A percentile compares a stretch with the other conserved stretches of the same genome.
phyloP scores from a whole-genome alignment of 2,888 invertebrate genomes.

The Hyposoter didymator region DNA sequence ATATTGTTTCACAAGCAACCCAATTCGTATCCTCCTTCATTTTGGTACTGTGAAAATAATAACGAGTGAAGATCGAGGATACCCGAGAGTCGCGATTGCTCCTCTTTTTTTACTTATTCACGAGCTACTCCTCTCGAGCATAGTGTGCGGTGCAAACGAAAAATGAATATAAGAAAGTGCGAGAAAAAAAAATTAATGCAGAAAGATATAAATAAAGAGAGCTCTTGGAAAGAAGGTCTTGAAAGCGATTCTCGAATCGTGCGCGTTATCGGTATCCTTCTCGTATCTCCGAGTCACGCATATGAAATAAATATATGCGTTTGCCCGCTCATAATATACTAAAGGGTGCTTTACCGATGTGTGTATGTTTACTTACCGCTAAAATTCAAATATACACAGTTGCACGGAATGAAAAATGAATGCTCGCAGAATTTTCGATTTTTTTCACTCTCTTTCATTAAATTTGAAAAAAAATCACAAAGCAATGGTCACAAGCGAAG shows the following conservation, averaged over 20 bases:
- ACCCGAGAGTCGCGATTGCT: constrained; percentile 48
- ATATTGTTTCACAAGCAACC: constrained; percentile 22
- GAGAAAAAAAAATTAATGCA: constrained; percentile 37
- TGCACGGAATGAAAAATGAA: background rate
- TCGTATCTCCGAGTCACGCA: constrained; percentile 72
- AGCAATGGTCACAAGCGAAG: background rate
- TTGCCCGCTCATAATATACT: constrained; percentile 30
- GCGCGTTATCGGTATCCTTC: constrained; percentile 69
- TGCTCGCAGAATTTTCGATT: background rate
- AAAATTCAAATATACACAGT: background rate
- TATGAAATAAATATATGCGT: constrained; percentile 70
- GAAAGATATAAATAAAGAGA: constrained; percentile 56
- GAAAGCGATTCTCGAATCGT: constrained; percentile 72
- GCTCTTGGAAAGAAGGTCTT: constrained; percentile 54
- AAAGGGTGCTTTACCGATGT: constrained; percentile 13
- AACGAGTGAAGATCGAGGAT: constrained; percentile 44
- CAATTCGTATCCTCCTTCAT: background rate
- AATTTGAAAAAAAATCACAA: background rate
- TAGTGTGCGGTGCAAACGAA: background rate
- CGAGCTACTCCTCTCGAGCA: constrained; percentile 15
- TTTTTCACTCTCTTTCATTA: background rate
- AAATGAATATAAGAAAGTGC: constrained; percentile 8
- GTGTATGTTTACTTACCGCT: background rate
- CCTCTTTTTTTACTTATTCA: constrained; percentile 15
- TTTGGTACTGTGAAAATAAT: constrained; percentile 23